Base-by-base conservation (phyloP, 2,797 vertebrate species). In the Tiaroga cobitis region DNA sequence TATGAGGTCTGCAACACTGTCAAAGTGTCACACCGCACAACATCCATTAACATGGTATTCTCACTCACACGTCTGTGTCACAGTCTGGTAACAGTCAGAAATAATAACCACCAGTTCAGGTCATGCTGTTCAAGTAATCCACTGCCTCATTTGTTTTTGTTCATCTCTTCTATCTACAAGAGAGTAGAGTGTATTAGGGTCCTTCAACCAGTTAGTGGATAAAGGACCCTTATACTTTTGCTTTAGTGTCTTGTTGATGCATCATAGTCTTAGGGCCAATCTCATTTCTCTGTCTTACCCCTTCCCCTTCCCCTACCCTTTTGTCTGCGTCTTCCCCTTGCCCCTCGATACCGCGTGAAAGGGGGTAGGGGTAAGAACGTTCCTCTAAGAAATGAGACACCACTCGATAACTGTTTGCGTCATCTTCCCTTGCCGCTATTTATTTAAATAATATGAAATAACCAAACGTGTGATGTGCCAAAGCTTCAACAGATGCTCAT, bases 41-140 rank as follows among this genome's bases (percentile, higher is more conserved):
- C 77, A 68, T 76, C 54, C 49, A 83, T 83, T 78, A 87, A 78
- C 49, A 78, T 51, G n/a, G 15, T 26, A 51, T 86, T 86, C 86
- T 49, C 86, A 85, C 86, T 56, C 65, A 19, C 39, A 7, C 65
- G n/a, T 29, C 34, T 80, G 74, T 82, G 59, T 46, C 51, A 29
- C 26, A 39, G 67, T 29, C 26, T 21, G 65, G 78, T 67, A 81
- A 37, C 19, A 26, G 37, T 74, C 37, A 29, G 19, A 89, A 86
- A 76, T 76, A 83, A 87, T 85, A 87, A 85, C 85, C 54, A 85
- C 85, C 54, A 54, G 32, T 81, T 78, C 24, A 39, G 51, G 32
- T 75, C 29, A 26, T 16, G 32, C 49, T 37, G 11, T 41, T 68
- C 73, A 29, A 37, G 13, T 54, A 78, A 24, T 39, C 67, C 39